Evolutionary conservation across 2,797 vertebrate species (phyloP).

Genomic region (Poecilia picta): DNA sequence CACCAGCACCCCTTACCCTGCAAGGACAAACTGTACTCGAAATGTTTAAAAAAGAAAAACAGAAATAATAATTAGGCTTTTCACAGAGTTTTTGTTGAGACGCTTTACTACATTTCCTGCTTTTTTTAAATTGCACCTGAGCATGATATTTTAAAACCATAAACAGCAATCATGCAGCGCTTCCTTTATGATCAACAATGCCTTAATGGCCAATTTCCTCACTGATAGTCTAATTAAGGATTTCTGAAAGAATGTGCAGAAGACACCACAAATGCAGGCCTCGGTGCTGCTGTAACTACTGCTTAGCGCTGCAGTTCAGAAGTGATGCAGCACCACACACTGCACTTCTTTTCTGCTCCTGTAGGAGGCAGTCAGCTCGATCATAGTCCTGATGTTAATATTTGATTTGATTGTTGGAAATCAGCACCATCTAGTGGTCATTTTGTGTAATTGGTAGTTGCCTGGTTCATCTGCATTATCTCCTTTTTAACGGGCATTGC

Average conservation of each 20-base stretch:
- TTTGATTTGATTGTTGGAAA: constrained; percentile 1
- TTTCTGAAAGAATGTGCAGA: background rate
- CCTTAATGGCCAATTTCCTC: background rate
- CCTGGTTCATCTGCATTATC: background rate
- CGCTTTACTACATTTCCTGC: background rate
- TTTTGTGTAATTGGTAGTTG: background rate
- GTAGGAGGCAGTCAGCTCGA: constrained; percentile 3
- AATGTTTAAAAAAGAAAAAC: background rate
- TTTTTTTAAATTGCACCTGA: background rate
- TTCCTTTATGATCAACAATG: background rate
- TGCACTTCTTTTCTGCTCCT: constrained; percentile 15
- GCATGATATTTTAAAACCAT: background rate
- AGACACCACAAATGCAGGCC: background rate
- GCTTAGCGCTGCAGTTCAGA: constrained; percentile 41
- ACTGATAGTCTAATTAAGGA: background rate
- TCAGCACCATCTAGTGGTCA: constrained; percentile 47
- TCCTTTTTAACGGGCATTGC: background rate
- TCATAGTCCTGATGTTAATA: background rate
- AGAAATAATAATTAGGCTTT: background rate
- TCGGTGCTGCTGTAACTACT: constrained; percentile 14
- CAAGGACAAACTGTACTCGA: background rate
- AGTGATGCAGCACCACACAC: background rate
- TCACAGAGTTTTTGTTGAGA: background rate
- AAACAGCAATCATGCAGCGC: background rate
- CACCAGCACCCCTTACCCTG: background rate